Conservation (phyloP, 2,797 vertebrate genomes). For the Ctenochaetus hawaiiensis region DNA sequence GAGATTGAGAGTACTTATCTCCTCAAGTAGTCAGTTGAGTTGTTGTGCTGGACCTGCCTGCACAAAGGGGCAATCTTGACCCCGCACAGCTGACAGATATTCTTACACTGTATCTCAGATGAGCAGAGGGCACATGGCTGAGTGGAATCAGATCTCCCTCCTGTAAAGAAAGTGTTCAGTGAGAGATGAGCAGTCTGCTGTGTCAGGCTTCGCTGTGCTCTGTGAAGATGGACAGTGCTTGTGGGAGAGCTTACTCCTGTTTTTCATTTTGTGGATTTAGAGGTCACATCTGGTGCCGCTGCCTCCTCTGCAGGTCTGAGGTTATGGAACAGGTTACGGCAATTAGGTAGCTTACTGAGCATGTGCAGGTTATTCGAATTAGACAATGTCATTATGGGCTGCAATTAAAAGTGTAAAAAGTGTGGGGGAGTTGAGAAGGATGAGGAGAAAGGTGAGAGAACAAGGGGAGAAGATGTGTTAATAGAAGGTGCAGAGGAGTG, state of each 20-base stretch:
- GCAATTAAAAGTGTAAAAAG: conserved; percentile 80
- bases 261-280: conserved; percentile 79
- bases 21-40: conserved; percentile 29
- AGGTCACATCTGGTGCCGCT: conserved; percentile 76
- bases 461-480: conserved; percentile 58
- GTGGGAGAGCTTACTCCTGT: conserved; percentile 73
- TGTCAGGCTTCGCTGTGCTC: conserved; percentile 65
- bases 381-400: conserved; percentile 72
- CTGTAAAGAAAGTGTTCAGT: conserved; percentile 44
- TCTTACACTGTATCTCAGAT: conserved; percentile 39
- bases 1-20: conserved; percentile 30
- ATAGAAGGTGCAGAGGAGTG: conserved; percentile 51
- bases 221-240: conserved; percentile 76
- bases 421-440: conserved; percentile 34
- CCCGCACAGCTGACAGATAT: conserved; percentile 51
- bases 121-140: conserved; percentile 54
- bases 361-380: conserved; percentile 57
- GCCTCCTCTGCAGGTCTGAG: conserved; percentile 59
- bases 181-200: conserved; percentile 76
- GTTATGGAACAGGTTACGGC: conserved; percentile 58
- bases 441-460: conserved; percentile 53
- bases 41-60: not conserved
- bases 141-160: conserved; percentile 44
- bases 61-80: conserved; percentile 41
- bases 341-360: conserved; percentile 41